phyloP scores from a whole-genome alignment of 2,113 vertebrate species.

The Pterocles gutturalis region DNA sequence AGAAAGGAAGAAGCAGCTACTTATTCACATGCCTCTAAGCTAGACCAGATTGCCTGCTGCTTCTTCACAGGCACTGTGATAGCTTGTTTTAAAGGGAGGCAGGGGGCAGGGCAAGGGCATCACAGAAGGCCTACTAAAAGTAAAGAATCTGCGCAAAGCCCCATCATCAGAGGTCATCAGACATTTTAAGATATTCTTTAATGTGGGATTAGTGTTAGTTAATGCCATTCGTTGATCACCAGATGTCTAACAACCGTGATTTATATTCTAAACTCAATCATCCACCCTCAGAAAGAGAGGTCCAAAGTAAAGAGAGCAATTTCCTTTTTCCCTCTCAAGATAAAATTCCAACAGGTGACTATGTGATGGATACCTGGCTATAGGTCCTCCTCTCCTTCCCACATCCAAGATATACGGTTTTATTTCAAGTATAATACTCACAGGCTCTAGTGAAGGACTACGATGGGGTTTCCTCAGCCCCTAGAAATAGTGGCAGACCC shows the following conservation, averaged over 20 bases:
- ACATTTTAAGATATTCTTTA: slow-evolving; percentile 27
- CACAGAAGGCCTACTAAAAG: neutral
- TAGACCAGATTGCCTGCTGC: neutral
- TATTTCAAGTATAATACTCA: neutral
- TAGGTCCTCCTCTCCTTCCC: neutral
- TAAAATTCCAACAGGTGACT: slow-evolving; percentile 22
- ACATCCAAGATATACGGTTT: neutral
- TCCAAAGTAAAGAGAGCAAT: neutral
- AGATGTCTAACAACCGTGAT: slow-evolving; percentile 16
- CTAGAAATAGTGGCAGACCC: neutral
- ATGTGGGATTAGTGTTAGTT: slow-evolving; percentile 42
- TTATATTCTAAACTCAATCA: slow-evolving; percentile 14
- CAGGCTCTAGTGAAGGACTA: neutral
- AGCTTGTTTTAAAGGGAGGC: neutral
- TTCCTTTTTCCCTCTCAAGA: neutral
- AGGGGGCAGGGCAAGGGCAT: neutral
- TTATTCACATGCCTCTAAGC: neutral
- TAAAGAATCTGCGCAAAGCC: neutral
- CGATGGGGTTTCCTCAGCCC: neutral
- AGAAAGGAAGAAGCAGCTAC: neutral
- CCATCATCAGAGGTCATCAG: slow-evolving; percentile 37
- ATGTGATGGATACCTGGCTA: neutral
- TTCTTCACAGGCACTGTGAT: neutral
- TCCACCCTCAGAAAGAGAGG: neutral
- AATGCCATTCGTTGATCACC: slow-evolving; percentile 56